Percentiles rank a stretch among this genome's conserved stretches.
Conservation (phyloP, 2,888 invertebrate species). For the Nymphalis polychloros region DNA sequence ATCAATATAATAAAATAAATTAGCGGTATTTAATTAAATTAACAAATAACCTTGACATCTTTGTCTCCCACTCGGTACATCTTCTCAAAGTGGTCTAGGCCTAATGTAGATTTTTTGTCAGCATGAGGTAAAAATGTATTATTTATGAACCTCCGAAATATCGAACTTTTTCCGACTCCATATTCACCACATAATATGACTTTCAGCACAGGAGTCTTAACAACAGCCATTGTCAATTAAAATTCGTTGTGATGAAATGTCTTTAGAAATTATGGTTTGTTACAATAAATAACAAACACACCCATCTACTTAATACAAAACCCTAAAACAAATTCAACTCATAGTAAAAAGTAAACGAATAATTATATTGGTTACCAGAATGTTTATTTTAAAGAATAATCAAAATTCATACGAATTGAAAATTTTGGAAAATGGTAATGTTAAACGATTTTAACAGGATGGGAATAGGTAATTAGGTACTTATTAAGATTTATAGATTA, state of each 20-base stretch:
- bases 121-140: slow-evolving; percentile 92
- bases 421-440: no score
- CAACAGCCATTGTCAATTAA: slow-evolving; percentile 85
- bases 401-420: no score
- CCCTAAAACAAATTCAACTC: not conserved
- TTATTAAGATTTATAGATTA: no score
- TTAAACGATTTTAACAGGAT: no score
- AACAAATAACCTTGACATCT: slow-evolving; percentile 85
- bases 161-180: slow-evolving; percentile 96
- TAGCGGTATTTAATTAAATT: slow-evolving; percentile 30
- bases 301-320: not conserved
- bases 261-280: slow-evolving; percentile 14
- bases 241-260: slow-evolving; percentile 14
- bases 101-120: slow-evolving; percentile 93
- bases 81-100: slow-evolving; percentile 94
- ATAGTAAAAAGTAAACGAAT: not conserved
- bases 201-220: slow-evolving; percentile 92
- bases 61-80: slow-evolving; percentile 88
- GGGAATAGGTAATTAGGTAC: no score
- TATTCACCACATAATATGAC: slow-evolving; percentile 97
- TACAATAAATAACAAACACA: not conserved
- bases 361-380: not conserved
- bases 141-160: slow-evolving; percentile 94
- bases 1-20: slow-evolving; percentile 19
- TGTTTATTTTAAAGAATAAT: no score